Evolutionary conservation across 2,113 vertebrate species (phyloP).

Genomic region (Zootoca vivipara): DNA sequence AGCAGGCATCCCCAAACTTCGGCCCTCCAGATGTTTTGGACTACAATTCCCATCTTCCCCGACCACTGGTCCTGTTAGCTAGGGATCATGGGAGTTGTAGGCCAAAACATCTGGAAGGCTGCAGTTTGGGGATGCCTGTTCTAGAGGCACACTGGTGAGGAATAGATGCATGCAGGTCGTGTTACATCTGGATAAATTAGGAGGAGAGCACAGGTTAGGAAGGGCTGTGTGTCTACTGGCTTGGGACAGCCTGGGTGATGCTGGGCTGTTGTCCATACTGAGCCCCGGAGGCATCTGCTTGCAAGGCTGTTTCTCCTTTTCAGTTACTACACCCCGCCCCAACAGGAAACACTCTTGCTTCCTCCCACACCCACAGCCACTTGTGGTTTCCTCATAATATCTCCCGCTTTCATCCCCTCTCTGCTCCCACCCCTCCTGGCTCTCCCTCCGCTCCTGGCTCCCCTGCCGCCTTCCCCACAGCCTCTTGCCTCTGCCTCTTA

Average conservation of each 20-base stretch:
- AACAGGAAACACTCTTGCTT: conserved; percentile 68
- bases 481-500: accelerated
- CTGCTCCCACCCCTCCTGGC: not conserved
- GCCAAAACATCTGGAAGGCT: too few species aligned
- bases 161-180: not conserved
- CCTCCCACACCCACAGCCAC: conserved; percentile 49
- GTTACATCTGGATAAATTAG: not conserved
- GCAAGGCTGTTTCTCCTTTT: conserved; percentile 53
- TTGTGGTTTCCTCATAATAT: conserved; percentile 62
- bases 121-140: too few species aligned
- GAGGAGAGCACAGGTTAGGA: not conserved
- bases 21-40: too few species aligned
- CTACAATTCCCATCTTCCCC: too few species aligned
- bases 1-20: too few species aligned
- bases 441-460: not conserved
- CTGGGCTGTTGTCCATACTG: not conserved
- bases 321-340: not conserved
- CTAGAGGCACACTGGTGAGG: not conserved
- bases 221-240: not conserved
- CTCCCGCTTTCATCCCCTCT: not conserved
- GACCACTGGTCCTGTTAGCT: too few species aligned
- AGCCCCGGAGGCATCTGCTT: not conserved
- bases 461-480: not conserved
- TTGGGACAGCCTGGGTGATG: not conserved
- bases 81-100: too few species aligned